Evolutionary conservation across 2,113 vertebrate genomes (phyloP), one percentile per base, ranked within the genome.

Genomic region (Ptilorrhoa leucosticta): DNA sequence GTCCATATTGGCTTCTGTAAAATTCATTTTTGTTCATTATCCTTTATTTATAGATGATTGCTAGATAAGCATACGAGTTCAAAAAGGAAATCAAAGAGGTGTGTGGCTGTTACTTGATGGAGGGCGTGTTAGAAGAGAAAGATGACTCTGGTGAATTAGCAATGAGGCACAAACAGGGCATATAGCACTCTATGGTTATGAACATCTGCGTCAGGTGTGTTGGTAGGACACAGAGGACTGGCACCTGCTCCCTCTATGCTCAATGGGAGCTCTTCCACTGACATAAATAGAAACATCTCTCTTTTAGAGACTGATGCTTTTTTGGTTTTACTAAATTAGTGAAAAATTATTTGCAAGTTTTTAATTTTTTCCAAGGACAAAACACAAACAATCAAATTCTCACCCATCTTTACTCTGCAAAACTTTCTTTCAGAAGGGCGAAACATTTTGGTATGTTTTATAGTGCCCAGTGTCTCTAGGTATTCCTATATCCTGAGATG

Each of bases 1-100:
- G 37, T 82, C 79, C 63, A 39, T 92, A 53, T 28, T 94, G 58
- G 66, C 61, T 90, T 71, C 79, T 82, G 58, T 57, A 94, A 97
- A 92, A 63, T 69, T 51, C 60, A 33, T 56, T 93, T 96, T 68
- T 85, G 31, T 79, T 78, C 69, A 64, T 51, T 90, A 50, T 96
- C 28, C 56, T 93, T 92, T 86, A 83, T 95, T 95, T 94, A 71
- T 87, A 88, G 61, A 22, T 71, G 30, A 82, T 91, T 93, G 22
- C 27, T 94, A 94, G 89, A 73, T 64, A 94, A 94, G 31, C 14
- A 35, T 75, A 40, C 0, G 0, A 83, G 54, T 82, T 94, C 73
- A 61, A 80, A 76, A 82, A 42, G 64, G 44, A 93, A 88, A 93
- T 66, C 64, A 70, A 48, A 83, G 37, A 64, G 7, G 18, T 61